Base-by-base conservation (phyloP, 2,888 invertebrate genomes). In the Spatulosminthurus flaviceps region DNA sequence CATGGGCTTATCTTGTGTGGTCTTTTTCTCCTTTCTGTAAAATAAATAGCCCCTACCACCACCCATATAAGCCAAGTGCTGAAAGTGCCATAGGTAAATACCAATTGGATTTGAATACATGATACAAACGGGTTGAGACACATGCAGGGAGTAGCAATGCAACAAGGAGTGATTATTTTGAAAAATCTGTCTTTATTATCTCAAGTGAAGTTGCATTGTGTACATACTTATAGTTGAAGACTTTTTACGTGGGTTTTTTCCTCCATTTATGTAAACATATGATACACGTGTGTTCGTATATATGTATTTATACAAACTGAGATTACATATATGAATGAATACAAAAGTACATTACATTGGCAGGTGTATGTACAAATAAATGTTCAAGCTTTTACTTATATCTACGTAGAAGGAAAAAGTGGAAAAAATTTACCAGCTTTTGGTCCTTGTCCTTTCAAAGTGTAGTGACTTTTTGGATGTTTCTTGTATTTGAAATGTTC, bases 1-100 rank as follows among this genome's bases (percentile, higher is more conserved):
- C n/a, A n/a, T n/a, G n/a, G n/a, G n/a, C 16, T 19, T 67, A 67
- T 67, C 67, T n/a, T 75, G 75, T 75, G 75, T 75, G 75, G 75
- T 75, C 41, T 28, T 74, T 34, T 24, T 24, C 21, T 22, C 24
- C n/a, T n/a, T 34, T 22, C 19, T 75, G 34, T 64, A 29, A 74
- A 74, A 74, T 74, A 75, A 75, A 75, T 75, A 75, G 60, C 61
- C 34, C 60, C 22, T 60, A 61, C 28, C 73, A 73, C 22, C 28
- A 61, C 28, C 73, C 73, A 73, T 61, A 71, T 71, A 71, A 26
- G 66, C 24, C 66, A 66, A 24, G 66, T 26, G 26, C 19, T 66
- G 41, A 13, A 19, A 29, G 19, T 1, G 0, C 42, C 42, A 11
- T 42, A 29, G 70, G n/a, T n/a, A 34, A 71, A 19, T 34, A 7